Evolutionary conservation across 1,140 invertebrate genomes (phyloP).

Genomic region (Patella vulgata): DNA sequence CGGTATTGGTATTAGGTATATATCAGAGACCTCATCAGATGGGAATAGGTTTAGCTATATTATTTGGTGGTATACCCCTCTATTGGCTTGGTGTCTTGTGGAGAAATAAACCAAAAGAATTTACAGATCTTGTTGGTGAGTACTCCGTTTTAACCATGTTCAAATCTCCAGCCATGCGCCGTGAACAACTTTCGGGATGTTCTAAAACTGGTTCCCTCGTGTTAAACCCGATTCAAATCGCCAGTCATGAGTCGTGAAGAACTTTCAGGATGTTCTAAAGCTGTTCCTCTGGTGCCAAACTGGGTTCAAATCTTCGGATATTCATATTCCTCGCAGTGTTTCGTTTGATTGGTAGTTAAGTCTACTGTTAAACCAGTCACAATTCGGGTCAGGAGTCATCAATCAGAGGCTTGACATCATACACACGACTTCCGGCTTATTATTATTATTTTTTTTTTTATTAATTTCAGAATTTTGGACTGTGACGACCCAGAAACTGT

Average conservation of each 20-base stretch:
- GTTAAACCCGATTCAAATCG: neutral
- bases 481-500: constrained; percentile 9
- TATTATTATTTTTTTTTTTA: neutral
- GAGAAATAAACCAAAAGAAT: constrained; percentile 73
- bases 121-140: constrained; percentile 40
- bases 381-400: too few relatives aligned
- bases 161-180: neutral
- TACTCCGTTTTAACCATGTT: neutral
- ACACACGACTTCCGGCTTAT: too few relatives aligned
- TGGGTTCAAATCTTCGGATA: neutral
- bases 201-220: neutral
- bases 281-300: too few relatives aligned
- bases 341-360: too few relatives aligned
- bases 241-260: too few relatives aligned
- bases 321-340: neutral
- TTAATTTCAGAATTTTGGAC: constrained; percentile 16
- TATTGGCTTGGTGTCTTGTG: constrained; percentile 66
- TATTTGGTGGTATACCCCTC: constrained; percentile 69
- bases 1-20: constrained; percentile 43
- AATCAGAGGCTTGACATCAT: too few relatives aligned
- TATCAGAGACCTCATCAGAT: constrained; percentile 82
- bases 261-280: neutral
- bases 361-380: too few relatives aligned
- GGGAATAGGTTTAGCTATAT: constrained; percentile 77
- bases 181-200: neutral